Conservation (phyloP, 2,113 vertebrate species). For the Crotophaga sulcirostris region DNA sequence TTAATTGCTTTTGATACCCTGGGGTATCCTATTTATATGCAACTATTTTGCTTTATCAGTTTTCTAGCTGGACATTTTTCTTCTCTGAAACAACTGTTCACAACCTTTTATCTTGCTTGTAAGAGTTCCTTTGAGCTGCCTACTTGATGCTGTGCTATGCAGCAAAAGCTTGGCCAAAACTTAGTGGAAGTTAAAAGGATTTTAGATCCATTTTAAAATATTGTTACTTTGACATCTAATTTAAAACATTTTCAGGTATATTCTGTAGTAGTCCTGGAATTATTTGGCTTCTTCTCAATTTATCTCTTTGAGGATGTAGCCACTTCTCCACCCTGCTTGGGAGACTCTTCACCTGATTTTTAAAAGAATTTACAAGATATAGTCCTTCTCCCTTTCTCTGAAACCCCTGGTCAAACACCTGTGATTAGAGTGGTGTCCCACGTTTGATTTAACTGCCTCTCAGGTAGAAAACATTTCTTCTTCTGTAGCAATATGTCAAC, state of each 20-base stretch:
- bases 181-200: neutral
- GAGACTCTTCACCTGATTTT: neutral
- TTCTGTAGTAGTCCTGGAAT: neutral
- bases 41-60: neutral
- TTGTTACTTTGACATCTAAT: neutral
- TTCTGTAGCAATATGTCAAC: neutral
- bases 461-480: neutral
- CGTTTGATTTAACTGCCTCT: neutral
- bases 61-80: neutral
- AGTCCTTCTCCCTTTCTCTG: neutral
- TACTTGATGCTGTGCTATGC: neutral
- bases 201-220: neutral
- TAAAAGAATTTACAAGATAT: neutral
- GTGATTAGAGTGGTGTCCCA: neutral
- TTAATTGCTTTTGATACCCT: neutral
- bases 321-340: neutral
- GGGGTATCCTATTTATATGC: neutral
- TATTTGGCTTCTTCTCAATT: neutral
- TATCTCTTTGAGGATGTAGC: neutral
- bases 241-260: neutral
- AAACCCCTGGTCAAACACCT: neutral
- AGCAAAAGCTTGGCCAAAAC: neutral
- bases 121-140: neutral
- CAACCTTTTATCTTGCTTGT: fast-evolving
- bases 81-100: neutral